Percentiles rank a stretch among this genome's conserved stretches.
These are phyloP conservation scores for Macropus fuliginosus DNA, from an alignment of 2,797 vertebrate species.

Conservation along the genomic window DNA sequence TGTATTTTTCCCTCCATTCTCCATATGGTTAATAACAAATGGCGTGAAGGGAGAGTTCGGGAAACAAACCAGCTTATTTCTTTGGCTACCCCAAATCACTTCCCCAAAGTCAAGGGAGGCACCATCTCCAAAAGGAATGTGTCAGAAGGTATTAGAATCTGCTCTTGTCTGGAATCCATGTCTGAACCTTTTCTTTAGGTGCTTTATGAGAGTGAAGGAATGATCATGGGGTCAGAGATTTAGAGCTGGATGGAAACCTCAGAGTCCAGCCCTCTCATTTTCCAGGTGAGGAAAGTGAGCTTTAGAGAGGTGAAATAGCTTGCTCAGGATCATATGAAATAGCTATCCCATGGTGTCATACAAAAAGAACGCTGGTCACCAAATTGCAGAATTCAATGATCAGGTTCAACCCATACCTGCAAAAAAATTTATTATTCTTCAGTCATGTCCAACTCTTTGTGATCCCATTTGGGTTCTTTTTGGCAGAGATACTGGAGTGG, in stretches of 20 bases:
- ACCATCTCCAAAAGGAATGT: neutral
- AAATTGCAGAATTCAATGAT: neutral
- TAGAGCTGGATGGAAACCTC: neutral
- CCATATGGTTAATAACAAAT: neutral
- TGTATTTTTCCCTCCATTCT: rapidly evolving
- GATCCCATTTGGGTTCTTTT: neutral
- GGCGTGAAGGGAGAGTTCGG: neutral
- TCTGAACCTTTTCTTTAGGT: neutral
- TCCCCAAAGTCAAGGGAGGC: neutral
- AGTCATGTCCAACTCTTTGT: neutral
- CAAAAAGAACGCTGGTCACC: neutral
- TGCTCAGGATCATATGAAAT: neutral
- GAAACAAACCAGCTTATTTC: neutral
- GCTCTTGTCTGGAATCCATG: neutral
- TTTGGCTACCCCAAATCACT: neutral
- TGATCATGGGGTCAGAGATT: neutral
- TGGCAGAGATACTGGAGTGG: neutral
- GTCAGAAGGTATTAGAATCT: neutral
- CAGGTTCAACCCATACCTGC: too few relatives aligned
- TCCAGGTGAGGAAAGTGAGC: neutral
- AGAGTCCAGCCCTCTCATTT: neutral
- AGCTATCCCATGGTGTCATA: neutral
- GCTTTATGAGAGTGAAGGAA: neutral
- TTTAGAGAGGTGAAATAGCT: rapidly evolving
- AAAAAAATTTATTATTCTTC: neutral